These are phyloP conservation scores for Phrynocephalus guinanensis DNA, from an alignment of 2,797 vertebrate genomes.

Conservation along the genomic window DNA sequence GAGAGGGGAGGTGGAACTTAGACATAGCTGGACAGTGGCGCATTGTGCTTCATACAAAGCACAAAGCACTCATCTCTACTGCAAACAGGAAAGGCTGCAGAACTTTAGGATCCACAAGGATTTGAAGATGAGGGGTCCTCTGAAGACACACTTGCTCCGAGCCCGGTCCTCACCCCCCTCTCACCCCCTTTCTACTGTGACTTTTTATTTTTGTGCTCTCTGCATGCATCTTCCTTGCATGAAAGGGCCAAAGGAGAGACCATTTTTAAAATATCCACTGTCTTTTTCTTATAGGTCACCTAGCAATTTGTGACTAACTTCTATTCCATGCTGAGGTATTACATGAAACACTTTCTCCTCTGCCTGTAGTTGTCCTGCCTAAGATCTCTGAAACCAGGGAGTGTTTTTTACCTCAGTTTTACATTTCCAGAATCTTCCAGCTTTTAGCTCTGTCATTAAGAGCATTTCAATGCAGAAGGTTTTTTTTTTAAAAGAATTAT, in stretches of 20 bases:
- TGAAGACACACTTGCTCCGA: not conserved
- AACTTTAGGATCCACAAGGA: not conserved
- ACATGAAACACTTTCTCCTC: conserved; percentile 38
- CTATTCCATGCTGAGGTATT: conserved; percentile 27
- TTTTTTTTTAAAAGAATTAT: conserved; percentile 12
- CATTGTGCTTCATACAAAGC: too few relatives aligned
- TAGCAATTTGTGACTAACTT: conserved; percentile 47
- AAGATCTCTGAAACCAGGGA: conserved; percentile 18
- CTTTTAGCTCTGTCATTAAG: conserved; percentile 33
- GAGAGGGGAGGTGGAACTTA: too few relatives aligned
- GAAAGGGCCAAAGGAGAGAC: conserved; percentile 49
- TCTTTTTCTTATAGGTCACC: conserved; percentile 23
- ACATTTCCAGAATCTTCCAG: conserved; percentile 34
- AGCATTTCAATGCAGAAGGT: conserved; percentile 20
- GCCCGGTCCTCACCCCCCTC: not conserved
- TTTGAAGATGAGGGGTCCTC: not conserved
- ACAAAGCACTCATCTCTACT: too few relatives aligned
- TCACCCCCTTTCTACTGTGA: not conserved
- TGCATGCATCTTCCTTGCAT: not conserved
- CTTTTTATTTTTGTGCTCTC: not conserved
- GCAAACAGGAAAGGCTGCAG: not conserved
- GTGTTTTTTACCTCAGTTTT: conserved; percentile 44
- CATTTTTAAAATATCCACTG: conserved; percentile 42
- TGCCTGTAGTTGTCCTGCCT: conserved; percentile 44
- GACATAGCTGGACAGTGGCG: too few relatives aligned